These are phyloP conservation scores for Hyperoplus lanceolatus DNA, from an alignment of 2,797 vertebrate species.

Conservation along the genomic window DNA sequence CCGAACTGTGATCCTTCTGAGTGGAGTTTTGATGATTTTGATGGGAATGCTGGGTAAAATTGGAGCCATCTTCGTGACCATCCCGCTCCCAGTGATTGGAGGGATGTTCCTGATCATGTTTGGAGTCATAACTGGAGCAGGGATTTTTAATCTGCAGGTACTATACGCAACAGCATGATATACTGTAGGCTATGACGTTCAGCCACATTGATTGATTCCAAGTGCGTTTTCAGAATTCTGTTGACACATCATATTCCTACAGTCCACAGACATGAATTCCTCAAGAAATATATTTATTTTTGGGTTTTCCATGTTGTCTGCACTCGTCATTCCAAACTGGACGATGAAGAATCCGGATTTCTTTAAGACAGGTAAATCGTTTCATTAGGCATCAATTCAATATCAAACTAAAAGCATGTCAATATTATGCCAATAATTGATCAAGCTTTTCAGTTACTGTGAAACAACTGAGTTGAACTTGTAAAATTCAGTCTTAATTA, in stretches of 20 bases:
- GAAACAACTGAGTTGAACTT: not conserved
- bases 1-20: conserved; percentile 88
- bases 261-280: conserved; percentile 96
- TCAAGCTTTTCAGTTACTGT: no score
- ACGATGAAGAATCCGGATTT: conserved; percentile 84
- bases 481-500: not conserved
- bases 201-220: not conserved
- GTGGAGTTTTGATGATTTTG: conserved; percentile 89
- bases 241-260: conserved; percentile 34
- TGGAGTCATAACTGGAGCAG: conserved; percentile 91
- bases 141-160: conserved; percentile 95
- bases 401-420: no score
- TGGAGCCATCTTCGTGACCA: conserved; percentile 92
- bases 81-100: conserved; percentile 92
- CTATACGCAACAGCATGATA: not conserved
- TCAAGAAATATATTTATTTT: conserved; percentile 95
- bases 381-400: not conserved
- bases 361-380: conserved; percentile 88
- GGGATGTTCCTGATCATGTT: conserved; percentile 97
- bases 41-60: conserved; percentile 92
- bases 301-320: conserved; percentile 93
- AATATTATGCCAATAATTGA: no score
- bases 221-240: not conserved
- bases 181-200: not conserved
- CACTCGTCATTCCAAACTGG: conserved; percentile 91